Evolutionary conservation across 2,797 vertebrate species (phyloP).

Genomic region (Alcedo atthis): DNA sequence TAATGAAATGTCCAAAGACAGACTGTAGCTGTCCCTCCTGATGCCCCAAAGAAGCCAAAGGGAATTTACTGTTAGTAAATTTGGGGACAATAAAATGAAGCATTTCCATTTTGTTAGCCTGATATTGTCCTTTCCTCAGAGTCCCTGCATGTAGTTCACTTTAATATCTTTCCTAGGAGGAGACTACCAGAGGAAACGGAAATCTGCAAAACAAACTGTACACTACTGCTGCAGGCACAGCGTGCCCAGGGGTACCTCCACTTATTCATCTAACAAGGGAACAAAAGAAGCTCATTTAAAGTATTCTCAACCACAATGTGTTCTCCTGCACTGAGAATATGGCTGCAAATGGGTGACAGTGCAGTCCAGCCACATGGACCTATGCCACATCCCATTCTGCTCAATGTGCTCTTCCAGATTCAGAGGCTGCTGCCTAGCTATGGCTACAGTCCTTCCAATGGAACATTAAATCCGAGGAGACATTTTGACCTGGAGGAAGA

Average conservation of each 20-base stretch:
- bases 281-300: not conserved
- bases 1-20: slow-evolving; percentile 5
- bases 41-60: not conserved
- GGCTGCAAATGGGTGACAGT: not conserved
- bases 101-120: not conserved
- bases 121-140: not conserved
- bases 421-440: not conserved
- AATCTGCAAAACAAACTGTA: not conserved
- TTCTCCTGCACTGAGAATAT: not conserved
- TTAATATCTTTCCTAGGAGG: not conserved
- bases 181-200: not conserved
- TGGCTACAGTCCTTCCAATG: rapidly evolving
- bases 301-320: not conserved
- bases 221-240: not conserved
- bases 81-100: not conserved
- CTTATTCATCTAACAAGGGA: rapidly evolving
- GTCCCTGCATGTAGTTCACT: not conserved
- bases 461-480: not conserved
- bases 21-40: not conserved
- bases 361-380: rapidly evolving
- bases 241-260: not conserved
- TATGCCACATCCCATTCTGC: not conserved
- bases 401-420: rapidly evolving
- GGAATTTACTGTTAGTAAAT: not conserved
- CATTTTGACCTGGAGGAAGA: not conserved